Evolutionary conservation across 2,797 vertebrate species (phyloP).

Genomic region (Amblyraja radiata): DNA sequence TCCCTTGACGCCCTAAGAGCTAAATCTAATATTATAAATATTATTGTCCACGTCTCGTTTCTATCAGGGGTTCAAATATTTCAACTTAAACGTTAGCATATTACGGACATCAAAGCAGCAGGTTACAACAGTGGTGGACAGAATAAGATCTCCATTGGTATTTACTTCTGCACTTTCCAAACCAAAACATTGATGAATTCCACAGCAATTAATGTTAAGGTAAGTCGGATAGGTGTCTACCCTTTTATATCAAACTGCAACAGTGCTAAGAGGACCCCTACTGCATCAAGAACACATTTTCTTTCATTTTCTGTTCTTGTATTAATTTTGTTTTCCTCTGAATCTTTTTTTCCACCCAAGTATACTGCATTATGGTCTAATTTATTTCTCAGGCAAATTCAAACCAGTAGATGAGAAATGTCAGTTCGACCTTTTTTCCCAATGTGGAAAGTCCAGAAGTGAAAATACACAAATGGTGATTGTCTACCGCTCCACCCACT

Average conservation of each 20-base stretch:
- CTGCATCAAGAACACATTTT: slow-evolving; percentile 9
- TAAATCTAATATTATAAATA: background rate
- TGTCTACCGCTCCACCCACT: too few relatives aligned
- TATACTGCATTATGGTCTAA: background rate
- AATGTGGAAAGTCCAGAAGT: background rate
- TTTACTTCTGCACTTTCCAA: background rate
- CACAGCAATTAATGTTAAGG: background rate
- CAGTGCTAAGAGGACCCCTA: slow-evolving; percentile 27
- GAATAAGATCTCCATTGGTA: background rate
- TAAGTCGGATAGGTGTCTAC: slow-evolving; percentile 2
- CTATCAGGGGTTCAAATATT: background rate
- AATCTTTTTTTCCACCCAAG: background rate
- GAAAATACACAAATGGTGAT: background rate
- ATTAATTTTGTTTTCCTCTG: background rate
- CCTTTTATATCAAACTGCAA: slow-evolving; percentile 4
- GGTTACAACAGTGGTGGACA: background rate
- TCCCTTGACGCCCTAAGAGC: too few relatives aligned
- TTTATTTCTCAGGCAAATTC: background rate
- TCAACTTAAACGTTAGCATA: background rate
- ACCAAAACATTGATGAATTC: background rate
- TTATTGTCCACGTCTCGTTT: background rate
- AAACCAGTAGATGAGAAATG: background rate
- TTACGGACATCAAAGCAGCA: background rate
- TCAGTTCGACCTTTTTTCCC: background rate
- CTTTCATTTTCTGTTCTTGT: background rate